Base-by-base conservation (phyloP, 92 coral and sea anemone genomes). In the Zoanthus solanderi region DNA sequence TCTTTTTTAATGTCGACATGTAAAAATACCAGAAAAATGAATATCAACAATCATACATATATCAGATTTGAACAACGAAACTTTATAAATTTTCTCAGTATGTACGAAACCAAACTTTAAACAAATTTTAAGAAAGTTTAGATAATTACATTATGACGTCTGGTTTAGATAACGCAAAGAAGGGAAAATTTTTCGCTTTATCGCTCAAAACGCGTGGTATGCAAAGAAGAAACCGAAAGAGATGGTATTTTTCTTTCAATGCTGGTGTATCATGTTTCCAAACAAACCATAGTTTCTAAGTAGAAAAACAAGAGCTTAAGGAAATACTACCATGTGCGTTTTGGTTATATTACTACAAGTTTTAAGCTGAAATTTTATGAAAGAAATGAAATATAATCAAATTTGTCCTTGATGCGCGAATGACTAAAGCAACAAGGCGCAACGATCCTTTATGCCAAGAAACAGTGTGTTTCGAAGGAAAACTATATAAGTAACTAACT, bases 251-350 rank as follows among this genome's bases (percentile, higher is more conserved):
- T 48, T 52, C 37, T 12, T 13, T 29, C 42, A n/a, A 23, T 52
- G n/a, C 80, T 7, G 61, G 80, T 29, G 79, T 76, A 76, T 76
- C 80, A 53, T 47, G 37, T 76, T 76, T 76, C 80, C 32, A 76
- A 76, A 76, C 32, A 50, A 50, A 76, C 60, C 63, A 48, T 52
- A 52, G 18, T 2, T 42, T 42, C n/a, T 29, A 76, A 5, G 48
- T 76, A 4, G 9, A 4, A 52, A 48, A 76, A 17, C 23, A 42
- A 4, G 16, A 76, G 9, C 75, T 16, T 69, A 63, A 9, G 23
- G 1, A 63, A 63, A 63, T 15, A 7, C 60, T 23, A 76, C 44
- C 32, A 42, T 29, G 29, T 69, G 74, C 0, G 45, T 9, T 48
- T 48, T n/a, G 8, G 14, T 12, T 0, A 30, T 18, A 23, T 10